A percentile compares a stretch with the other conserved stretches of the same genome.
These are phyloP conservation scores for Lasioglossum oenotherae DNA, from an alignment of 2,888 invertebrate genomes.

Conservation along the genomic window DNA sequence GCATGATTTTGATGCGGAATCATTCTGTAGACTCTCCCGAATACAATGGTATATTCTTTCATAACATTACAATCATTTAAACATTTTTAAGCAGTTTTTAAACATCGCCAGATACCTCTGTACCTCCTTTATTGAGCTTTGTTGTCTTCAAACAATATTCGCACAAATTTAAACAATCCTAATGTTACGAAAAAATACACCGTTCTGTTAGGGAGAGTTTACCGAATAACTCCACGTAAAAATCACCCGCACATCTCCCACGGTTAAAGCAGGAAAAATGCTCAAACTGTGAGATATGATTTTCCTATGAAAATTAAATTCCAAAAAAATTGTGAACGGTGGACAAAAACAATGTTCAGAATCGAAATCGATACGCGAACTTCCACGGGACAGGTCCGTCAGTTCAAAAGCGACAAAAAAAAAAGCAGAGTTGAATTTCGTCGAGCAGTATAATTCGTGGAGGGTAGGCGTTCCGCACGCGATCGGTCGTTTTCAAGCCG, in stretches of 20 bases:
- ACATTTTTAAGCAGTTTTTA: neutral
- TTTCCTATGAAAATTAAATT: neutral
- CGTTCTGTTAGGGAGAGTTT: no score
- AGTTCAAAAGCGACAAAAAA: neutral
- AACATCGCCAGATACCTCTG: neutral
- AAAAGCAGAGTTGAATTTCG: conserved; percentile 10
- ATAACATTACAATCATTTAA: neutral
- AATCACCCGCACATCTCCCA: neutral
- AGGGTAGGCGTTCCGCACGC: conserved; percentile 40
- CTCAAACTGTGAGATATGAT: neutral
- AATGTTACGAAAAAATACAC: neutral
- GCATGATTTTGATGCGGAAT: no score
- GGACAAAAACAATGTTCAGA: neutral
- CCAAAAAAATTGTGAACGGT: neutral
- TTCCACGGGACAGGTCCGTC: neutral
- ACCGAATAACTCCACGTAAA: neutral
- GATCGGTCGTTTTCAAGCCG: conserved; percentile 56
- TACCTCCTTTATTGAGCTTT: neutral
- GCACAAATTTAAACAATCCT: neutral
- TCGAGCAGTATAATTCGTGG: conserved; percentile 39
- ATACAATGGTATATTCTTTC: no score
- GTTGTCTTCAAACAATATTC: neutral
- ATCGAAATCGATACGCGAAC: no score
- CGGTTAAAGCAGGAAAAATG: neutral
- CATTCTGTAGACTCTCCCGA: no score